Evolutionary conservation across 2,888 invertebrate genomes (phyloP).

Genomic region (Drosophila histrio): DNA sequence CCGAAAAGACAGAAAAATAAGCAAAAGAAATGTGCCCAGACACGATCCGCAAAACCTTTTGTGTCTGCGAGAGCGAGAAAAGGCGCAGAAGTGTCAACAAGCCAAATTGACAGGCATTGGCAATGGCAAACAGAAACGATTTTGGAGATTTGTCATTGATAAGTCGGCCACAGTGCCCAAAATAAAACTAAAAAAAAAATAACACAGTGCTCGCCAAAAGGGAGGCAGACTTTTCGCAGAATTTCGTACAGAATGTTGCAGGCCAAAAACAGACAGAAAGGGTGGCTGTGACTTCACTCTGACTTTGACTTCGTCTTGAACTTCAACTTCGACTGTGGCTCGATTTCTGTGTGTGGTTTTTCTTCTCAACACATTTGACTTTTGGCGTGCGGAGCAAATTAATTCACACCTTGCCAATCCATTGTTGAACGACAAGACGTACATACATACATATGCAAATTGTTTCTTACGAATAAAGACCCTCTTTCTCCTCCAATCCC

Average conservation of each 20-base stretch:
- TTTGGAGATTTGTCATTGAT: conserved; percentile 80
- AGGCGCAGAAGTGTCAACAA: conserved; percentile 75
- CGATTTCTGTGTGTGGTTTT: conserved; percentile 67
- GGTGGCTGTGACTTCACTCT: conserved; percentile 25
- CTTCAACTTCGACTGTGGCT: background rate
- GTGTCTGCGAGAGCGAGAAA: conserved; percentile 39
- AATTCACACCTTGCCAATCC: conserved; percentile 82
- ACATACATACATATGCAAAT: conserved; percentile 75
- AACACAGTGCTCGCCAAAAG: conserved; percentile 24
- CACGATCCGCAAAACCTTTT: conserved; percentile 58
- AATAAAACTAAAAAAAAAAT: background rate
- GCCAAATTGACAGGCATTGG: conserved; percentile 75
- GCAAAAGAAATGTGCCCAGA: conserved; percentile 49
- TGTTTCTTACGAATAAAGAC: conserved; percentile 76
- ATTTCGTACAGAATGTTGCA: conserved; percentile 47
- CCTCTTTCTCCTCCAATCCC: background rate
- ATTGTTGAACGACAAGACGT: conserved; percentile 60
- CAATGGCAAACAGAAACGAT: conserved; percentile 71
- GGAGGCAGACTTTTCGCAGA: conserved; percentile 64
- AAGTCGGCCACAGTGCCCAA: conserved; percentile 67
- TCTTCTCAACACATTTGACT: conserved; percentile 64
- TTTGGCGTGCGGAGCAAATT: conserved; percentile 80
- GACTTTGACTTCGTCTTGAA: background rate
- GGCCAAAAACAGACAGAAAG: conserved; percentile 11
- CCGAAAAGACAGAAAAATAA: conserved; percentile 37